Conservation (phyloP, 2,113 vertebrate species). For the Agelaius phoeniceus region DNA sequence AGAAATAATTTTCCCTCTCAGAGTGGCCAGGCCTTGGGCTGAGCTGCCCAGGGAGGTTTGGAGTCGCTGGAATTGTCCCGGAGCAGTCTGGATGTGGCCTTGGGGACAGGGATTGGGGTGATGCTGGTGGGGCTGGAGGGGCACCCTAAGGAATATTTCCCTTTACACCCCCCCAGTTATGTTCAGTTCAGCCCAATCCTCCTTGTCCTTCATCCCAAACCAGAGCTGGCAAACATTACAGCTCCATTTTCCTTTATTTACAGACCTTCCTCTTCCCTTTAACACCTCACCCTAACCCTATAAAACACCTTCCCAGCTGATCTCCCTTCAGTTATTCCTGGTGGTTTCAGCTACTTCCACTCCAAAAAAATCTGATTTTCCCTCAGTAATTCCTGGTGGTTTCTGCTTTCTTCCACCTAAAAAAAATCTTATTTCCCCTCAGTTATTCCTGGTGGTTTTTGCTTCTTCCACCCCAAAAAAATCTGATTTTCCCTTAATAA, state of each 20-base stretch:
- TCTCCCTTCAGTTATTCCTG: not conserved
- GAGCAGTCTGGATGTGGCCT: not conserved
- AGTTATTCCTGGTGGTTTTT: not conserved
- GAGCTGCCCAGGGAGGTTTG: not conserved
- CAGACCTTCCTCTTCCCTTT: not conserved
- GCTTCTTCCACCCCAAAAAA: too few species aligned
- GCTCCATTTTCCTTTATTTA: slow-evolving; percentile 18
- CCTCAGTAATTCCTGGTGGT: too few species aligned
- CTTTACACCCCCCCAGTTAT: not conserved
- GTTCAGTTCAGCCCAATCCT: not conserved
- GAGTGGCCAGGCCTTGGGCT: not conserved
- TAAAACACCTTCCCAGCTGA: not conserved
- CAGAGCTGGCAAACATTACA: not conserved
- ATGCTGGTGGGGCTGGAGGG: not conserved
- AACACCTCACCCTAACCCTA: not conserved
- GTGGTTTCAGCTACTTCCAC: not conserved
- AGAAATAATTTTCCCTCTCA: accelerated
- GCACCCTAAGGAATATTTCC: not conserved
- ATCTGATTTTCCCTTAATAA: not conserved
- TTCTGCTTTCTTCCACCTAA: accelerated
- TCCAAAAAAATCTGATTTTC: not conserved
- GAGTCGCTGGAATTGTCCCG: not conserved
- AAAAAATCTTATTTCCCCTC: not conserved
- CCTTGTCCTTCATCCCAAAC: not conserved
- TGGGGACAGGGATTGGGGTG: not conserved